A percentile compares a stretch with the other conserved stretches of the same genome.
Conservation (phyloP, 2,888 invertebrate genomes). For the Plusia festucae region DNA sequence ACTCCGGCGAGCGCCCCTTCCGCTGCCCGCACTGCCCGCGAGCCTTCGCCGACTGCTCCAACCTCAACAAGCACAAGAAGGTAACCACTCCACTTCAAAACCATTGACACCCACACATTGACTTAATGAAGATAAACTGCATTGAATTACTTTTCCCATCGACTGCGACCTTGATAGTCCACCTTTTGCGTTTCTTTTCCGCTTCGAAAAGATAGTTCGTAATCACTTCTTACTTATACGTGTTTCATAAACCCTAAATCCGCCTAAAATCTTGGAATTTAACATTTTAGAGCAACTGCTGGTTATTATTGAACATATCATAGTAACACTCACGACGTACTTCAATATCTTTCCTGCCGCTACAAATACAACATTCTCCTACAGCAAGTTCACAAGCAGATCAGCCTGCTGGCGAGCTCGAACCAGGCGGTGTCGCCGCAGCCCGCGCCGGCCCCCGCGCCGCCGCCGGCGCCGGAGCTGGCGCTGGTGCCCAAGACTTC, state of each 20-base stretch:
- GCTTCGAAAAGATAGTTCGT: too few relatives aligned
- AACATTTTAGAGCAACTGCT: too few relatives aligned
- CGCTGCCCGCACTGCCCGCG: constrained; percentile 92
- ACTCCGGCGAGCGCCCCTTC: constrained; percentile 92
- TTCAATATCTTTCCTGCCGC: too few relatives aligned
- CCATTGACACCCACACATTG: neutral
- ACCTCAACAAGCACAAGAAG: constrained; percentile 92
- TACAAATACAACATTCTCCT: neutral
- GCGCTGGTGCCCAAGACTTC: constrained; percentile 23
- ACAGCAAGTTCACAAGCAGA: constrained; percentile 77
- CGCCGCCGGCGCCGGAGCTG: constrained; percentile 42
- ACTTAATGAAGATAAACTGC: neutral
- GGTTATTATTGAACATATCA: too few relatives aligned
- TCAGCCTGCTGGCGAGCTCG: constrained; percentile 74
- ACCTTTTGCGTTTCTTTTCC: too few relatives aligned
- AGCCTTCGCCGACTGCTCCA: constrained; percentile 93
- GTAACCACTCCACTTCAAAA: constrained; percentile 62
- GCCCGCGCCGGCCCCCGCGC: constrained; percentile 9
- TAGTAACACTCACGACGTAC: too few relatives aligned
- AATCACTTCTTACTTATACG: too few relatives aligned
- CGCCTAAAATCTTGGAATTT: too few relatives aligned
- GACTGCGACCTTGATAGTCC: too few relatives aligned
- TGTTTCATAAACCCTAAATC: too few relatives aligned
- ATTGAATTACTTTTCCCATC: too few relatives aligned
- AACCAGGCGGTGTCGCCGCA: constrained; percentile 32